Conservation (phyloP, 1,140 invertebrate genomes). For the Platorchestia sp. region DNA sequence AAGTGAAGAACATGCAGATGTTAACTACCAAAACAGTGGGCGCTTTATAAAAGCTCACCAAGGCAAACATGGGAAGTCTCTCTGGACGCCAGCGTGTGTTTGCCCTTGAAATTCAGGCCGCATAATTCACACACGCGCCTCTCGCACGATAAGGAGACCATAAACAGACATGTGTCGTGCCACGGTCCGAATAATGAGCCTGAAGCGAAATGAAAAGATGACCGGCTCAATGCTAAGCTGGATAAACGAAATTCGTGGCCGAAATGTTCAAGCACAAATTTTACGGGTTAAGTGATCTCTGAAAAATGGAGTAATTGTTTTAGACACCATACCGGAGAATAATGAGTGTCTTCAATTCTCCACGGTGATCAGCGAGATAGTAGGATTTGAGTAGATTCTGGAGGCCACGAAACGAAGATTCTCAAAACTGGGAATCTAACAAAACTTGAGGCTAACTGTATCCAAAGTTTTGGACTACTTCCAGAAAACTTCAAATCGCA, state of each 20-base stretch:
- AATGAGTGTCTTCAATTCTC: not conserved
- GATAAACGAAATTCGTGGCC: not conserved
- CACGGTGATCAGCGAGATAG: not conserved
- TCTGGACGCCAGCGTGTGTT: not conserved
- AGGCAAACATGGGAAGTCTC: not conserved
- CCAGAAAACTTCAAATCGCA: too few relatives aligned
- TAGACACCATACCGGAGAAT: not conserved
- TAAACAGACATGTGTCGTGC: not conserved
- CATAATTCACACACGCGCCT: not conserved
- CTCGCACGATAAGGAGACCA: not conserved
- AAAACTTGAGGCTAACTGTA: too few relatives aligned
- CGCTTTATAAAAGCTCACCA: not conserved
- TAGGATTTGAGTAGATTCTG: not conserved
- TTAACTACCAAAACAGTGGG: not conserved
- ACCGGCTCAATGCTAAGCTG: not conserved
- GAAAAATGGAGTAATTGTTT: not conserved
- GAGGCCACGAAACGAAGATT: not conserved
- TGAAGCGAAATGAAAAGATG: not conserved
- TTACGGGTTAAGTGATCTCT: not conserved
- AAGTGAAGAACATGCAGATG: not conserved
- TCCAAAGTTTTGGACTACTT: too few relatives aligned
- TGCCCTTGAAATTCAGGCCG: not conserved
- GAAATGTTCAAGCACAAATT: not conserved
- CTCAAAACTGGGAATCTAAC: not conserved
- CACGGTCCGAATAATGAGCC: not conserved